Evolutionary conservation across 1,140 invertebrate genomes (phyloP).

Genomic region (Pseudomyrmex concolor): DNA sequence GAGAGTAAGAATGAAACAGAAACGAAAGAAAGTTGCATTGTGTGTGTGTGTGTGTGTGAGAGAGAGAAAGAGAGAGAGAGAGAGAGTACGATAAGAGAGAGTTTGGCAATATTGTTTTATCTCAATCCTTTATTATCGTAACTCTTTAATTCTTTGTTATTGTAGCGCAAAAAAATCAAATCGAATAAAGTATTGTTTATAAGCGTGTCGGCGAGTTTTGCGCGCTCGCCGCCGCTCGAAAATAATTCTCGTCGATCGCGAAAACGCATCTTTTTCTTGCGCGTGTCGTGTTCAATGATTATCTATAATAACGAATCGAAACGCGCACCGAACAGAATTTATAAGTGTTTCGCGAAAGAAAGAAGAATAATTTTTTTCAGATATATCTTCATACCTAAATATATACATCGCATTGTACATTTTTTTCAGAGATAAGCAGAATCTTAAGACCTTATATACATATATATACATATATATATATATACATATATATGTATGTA

Average conservation of each 20-base stretch:
- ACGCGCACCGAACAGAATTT: constrained; percentile 1
- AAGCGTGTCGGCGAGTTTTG: constrained; percentile 29
- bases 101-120: constrained; percentile 50
- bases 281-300: constrained; percentile 15
- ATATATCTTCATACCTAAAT: constrained; percentile 64
- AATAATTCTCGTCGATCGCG: constrained; percentile 48
- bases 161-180: constrained; percentile 55
- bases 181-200: constrained; percentile 55
- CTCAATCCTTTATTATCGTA: constrained; percentile 51
- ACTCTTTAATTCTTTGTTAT: constrained; percentile 53
- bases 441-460: constrained; percentile 82
- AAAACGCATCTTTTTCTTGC: constrained; percentile 8
- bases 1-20: not conserved
- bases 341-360: constrained; percentile 37
- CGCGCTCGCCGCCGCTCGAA: constrained; percentile 33
- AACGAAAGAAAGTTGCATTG: not conserved
- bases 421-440: constrained; percentile 78
- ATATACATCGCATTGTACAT: constrained; percentile 73
- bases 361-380: constrained; percentile 34
- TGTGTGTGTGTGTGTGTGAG: not conserved
- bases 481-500: constrained; percentile 36
- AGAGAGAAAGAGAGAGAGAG: not conserved
- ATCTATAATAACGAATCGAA: constrained; percentile 6
- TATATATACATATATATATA: constrained; percentile 36
- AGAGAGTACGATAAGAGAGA: not conserved